Percentiles rank a stretch among this genome's conserved stretches.
Conservation (phyloP, 30 jellyfish, hydroid and myxozoan species). For the Clytia hemisphaerica region DNA sequence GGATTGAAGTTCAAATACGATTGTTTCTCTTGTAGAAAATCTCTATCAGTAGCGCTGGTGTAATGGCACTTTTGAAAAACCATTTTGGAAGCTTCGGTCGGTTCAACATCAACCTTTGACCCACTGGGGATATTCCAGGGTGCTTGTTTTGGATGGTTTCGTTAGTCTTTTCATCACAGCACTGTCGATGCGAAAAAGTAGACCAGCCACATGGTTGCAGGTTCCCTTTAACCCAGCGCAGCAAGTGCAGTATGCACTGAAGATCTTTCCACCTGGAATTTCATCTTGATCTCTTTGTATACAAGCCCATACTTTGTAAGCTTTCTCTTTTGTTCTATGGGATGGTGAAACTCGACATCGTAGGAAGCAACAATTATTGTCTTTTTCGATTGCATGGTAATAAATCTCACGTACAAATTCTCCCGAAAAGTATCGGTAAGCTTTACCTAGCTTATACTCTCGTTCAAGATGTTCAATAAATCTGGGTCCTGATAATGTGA, state of each 20-base stretch:
- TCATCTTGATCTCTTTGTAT: background rate
- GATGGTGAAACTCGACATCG: background rate
- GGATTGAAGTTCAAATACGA: too few relatives aligned
- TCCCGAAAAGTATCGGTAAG: background rate
- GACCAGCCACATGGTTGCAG: conserved; percentile 2
- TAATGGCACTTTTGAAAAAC: too few relatives aligned
- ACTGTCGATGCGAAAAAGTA: background rate
- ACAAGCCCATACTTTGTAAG: conserved; percentile 8
- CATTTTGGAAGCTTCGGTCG: too few relatives aligned
- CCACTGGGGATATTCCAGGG: background rate
- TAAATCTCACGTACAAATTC: background rate
- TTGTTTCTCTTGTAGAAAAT: too few relatives aligned
- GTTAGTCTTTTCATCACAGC: background rate
- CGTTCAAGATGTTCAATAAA: too few relatives aligned
- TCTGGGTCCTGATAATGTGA: too few relatives aligned
- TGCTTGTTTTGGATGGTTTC: conserved; percentile 1
- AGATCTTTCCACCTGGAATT: conserved; percentile 7
- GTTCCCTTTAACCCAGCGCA: background rate
- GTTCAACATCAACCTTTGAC: too few relatives aligned
- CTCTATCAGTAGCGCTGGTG: too few relatives aligned
- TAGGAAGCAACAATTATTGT: background rate
- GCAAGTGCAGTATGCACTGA: conserved; percentile 4
- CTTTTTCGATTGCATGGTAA: background rate
- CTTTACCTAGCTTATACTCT: conserved; percentile 8
- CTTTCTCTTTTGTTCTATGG: background rate